Conservation (phyloP, 2,888 invertebrate species). For the Lasioglossum morio region DNA sequence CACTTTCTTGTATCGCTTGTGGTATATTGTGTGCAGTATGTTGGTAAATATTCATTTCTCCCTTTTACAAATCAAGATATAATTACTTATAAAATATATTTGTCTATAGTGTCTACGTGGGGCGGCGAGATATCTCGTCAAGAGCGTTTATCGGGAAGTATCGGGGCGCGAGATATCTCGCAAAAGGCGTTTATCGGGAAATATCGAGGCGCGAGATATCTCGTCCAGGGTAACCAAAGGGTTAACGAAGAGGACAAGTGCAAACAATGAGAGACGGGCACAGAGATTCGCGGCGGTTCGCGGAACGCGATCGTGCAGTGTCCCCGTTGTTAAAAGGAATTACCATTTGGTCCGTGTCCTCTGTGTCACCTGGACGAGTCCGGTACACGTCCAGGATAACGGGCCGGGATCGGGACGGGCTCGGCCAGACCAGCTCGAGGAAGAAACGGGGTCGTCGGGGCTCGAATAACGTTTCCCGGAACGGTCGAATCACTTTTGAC, state of each 20-base stretch:
- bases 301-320: background rate
- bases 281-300: background rate
- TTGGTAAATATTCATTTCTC: too few species aligned
- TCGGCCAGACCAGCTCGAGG: background rate
- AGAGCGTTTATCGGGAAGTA: too few species aligned
- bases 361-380: background rate
- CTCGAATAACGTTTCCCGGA: slow-evolving; percentile 50
- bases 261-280: background rate
- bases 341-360: background rate
- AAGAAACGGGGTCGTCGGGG: slow-evolving; percentile 33
- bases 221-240: too few species aligned
- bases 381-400: background rate
- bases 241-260: background rate
- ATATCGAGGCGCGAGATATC: too few species aligned
- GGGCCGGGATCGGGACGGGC: background rate
- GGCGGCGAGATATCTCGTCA: too few species aligned
- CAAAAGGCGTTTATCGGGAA: too few species aligned
- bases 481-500: slow-evolving; percentile 52
- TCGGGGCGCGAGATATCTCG: too few species aligned
- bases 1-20: too few species aligned
- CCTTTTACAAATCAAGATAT: too few species aligned
- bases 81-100: too few species aligned
- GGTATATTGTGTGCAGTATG: too few species aligned
- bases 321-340: background rate
- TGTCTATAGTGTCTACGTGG: too few species aligned